Conservation (phyloP, 2,113 vertebrate genomes). For the Potamarius usumacintae region DNA sequence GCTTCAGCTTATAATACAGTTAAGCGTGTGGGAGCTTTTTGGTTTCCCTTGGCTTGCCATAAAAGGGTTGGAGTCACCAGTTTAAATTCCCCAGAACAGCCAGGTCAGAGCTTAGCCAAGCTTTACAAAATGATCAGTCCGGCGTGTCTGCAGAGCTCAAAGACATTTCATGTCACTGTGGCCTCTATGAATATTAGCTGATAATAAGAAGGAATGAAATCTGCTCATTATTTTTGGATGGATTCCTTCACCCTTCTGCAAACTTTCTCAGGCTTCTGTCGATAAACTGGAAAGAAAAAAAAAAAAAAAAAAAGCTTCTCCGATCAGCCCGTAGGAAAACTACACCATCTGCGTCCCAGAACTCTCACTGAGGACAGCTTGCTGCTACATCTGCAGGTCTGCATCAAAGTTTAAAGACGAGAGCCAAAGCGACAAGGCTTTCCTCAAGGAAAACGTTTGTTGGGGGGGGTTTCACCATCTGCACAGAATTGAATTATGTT, state of each 20-base stretch:
- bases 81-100: slow-evolving; percentile 16
- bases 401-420: slow-evolving; percentile 10
- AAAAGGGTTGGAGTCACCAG: slow-evolving; percentile 21
- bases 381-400: slow-evolving; percentile 9
- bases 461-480: slow-evolving; percentile 30
- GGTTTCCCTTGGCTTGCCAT: slow-evolving; percentile 8
- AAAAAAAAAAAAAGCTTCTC: neutral
- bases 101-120: slow-evolving; percentile 3
- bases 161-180: neutral
- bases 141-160: neutral
- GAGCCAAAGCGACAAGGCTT: neutral
- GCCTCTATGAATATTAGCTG: neutral
- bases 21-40: slow-evolving; percentile 11
- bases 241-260: neutral
- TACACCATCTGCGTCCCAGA: slow-evolving; percentile 24
- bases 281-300: too few species aligned
- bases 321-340: neutral
- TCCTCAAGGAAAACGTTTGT: slow-evolving; percentile 31
- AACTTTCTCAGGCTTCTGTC: neutral
- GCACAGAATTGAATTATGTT: slow-evolving; percentile 41
- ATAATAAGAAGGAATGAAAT: slow-evolving; percentile 3
- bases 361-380: neutral
- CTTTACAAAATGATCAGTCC: neutral
- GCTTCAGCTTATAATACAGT: neutral
- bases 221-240: slow-evolving; percentile 13